Base-by-base conservation (phyloP, 2,888 invertebrate species). In the Drosophila anceps region DNA sequence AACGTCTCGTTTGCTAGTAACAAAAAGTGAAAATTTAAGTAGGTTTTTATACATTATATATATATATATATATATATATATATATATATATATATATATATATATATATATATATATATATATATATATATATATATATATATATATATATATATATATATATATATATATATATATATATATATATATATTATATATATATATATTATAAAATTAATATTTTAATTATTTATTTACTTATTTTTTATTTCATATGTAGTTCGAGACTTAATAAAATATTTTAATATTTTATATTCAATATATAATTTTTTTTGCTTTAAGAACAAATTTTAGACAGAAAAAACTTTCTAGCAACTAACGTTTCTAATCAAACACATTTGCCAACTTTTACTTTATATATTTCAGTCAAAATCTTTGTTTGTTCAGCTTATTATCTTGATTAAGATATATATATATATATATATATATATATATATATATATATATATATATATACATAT, bases 351-450 rank as follows among this genome's bases (percentile, higher is more conserved):
- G 12, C 12, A 33, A 33, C 33, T 12, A 33, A n/a, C 9, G n/a
- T 48, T 0, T n/a, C n/a, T n/a, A 29, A n/a, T n/a, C 46, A 27
- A 46, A 9, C 4, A 27, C 20, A 6, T 24, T 43, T 43, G 18
- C 15, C 27, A 4, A 10, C 29, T 15, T 29, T n/a, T n/a, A n/a
- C 29, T 29, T n/a, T 15, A 15, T 10, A 33, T 44, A 29, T 29
- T 48, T 48, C 10, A 48, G 48, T 50, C 12, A 4, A 50, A 50
- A 50, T 31, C 18, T 31, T 10, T 50, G 7, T 18, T 50, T 18
- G 18, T 18, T 18, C 12, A 31, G 29, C 31, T 31, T 50, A 50
- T 50, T 50, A 50, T 50, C 31, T 31, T 48, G 29, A 29, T 31
- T 50, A 50, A 29, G 48, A 31, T 50, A 50, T 27, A 27, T 44